Evolutionary conservation across 2,113 vertebrate genomes (phyloP).

Genomic region (Thermophis baileyi): DNA sequence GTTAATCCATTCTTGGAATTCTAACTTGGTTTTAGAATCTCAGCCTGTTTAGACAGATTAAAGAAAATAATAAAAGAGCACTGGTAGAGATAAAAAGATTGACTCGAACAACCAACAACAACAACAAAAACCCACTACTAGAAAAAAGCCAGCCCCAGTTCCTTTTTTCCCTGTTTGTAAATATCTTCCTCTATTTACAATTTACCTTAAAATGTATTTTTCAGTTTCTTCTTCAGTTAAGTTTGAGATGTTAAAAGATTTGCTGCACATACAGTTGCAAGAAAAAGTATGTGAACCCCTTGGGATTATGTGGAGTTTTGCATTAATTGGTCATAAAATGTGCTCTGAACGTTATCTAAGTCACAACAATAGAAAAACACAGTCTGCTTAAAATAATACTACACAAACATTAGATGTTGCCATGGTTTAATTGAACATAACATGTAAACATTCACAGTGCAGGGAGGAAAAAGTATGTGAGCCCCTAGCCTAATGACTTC

Average conservation of each 20-base stretch:
- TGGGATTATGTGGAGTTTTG: too few relatives aligned
- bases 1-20: constrained; percentile 53
- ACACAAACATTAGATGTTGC: too few relatives aligned
- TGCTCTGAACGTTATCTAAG: too few relatives aligned
- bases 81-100: neutral
- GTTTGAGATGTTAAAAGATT: neutral
- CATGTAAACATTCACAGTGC: too few relatives aligned
- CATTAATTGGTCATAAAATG: too few relatives aligned
- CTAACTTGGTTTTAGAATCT: constrained; percentile 28
- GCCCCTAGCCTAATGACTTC: too few relatives aligned
- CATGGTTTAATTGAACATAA: too few relatives aligned
- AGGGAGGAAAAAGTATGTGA: too few relatives aligned
- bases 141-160: neutral
- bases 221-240: constrained; percentile 6
- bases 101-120: neutral
- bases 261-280: neutral
- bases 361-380: too few relatives aligned
- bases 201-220: constrained; percentile 15
- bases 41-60: constrained; percentile 11
- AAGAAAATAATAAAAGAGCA: neutral
- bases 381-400: too few relatives aligned
- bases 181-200: constrained; percentile 17
- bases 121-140: neutral
- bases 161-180: neutral
- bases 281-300: too few relatives aligned